These are phyloP conservation scores for Uromys caudimaculatus DNA, from an alignment of 2,797 vertebrate genomes.

Conservation along the genomic window DNA sequence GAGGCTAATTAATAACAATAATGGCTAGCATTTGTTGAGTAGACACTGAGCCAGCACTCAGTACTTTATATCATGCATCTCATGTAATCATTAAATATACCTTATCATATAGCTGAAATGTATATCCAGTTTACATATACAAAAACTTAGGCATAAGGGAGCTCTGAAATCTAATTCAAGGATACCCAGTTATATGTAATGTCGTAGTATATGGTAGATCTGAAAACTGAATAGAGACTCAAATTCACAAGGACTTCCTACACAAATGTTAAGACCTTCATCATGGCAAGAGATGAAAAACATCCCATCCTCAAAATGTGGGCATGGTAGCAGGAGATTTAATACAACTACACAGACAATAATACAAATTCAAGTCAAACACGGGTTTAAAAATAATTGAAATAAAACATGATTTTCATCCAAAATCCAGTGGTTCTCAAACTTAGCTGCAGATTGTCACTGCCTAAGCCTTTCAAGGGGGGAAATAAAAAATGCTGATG, in stretches of 20 bases:
- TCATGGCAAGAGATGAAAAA: background rate
- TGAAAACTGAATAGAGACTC: background rate
- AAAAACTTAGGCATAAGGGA: background rate
- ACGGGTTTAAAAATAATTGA: background rate
- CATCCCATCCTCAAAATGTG: background rate
- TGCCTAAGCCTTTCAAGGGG: background rate
- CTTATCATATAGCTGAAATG: background rate
- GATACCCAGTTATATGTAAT: background rate
- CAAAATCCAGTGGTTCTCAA: constrained; percentile 18
- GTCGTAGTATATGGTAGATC: background rate
- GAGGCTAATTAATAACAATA: constrained; percentile 75
- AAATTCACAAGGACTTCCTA: background rate
- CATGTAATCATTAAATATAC: background rate
- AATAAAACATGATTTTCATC: background rate
- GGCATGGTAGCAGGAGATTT: background rate
- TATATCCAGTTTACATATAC: background rate
- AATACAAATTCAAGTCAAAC: background rate
- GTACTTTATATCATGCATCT: background rate
- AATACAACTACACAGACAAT: background rate
- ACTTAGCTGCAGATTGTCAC: background rate
- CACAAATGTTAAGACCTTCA: background rate
- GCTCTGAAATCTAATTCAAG: background rate
- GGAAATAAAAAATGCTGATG: background rate
- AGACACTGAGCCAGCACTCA: background rate
- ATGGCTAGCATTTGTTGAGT: constrained; percentile 35